Evolutionary conservation across 2,113 vertebrate genomes (phyloP), one percentile per base, ranked within the genome.

Genomic region (Ammospiza nelsoni): DNA sequence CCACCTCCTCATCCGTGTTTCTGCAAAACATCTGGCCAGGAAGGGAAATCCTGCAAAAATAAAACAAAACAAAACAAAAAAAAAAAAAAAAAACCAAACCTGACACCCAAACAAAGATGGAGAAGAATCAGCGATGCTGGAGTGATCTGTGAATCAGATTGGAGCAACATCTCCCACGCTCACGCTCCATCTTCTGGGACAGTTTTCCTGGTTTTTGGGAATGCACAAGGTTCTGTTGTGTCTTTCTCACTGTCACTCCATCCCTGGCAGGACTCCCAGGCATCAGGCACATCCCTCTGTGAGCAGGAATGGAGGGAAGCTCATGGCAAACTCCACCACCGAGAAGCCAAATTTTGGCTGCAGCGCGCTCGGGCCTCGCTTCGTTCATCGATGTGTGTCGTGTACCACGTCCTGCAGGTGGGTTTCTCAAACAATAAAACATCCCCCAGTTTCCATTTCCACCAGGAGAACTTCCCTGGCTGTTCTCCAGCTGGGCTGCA

Each of bases 21-120:
- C 92, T 78, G 92, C 78, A 84, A 95, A 90, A 92, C 96, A 90
- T 54, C 91, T 71, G 86, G 90, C 92, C 90, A 93, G 92, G 85
- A 96, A 94, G 95, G 80, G 82, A 81, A 87, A 78, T 16, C 62
- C 89, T 90, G 75, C 17, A 10, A 54, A 29, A 54, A 54, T 25
- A 41, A 90, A 51, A 51, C 5, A 7, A 49, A 49, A 8, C 35
- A 35, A 35, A 35, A 35, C 35, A 37, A 37, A 14, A 8, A 49
- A 35, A n/a, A 43, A 33, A 29, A 16, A 20, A 13, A 22, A 41
- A 41, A 41, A 41, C 20, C 8, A 25, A 68, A 43, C 49, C 37
- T 37, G 37, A 37, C 37, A 37, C 37, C 58, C 86, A 90, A 57
- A 54, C 17, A 12, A 58, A 81, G 89, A 85, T 37, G 87, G 92